These are phyloP conservation scores for Eupithecia vulgata DNA, from an alignment of 2,888 invertebrate genomes.

Conservation along the genomic window DNA sequence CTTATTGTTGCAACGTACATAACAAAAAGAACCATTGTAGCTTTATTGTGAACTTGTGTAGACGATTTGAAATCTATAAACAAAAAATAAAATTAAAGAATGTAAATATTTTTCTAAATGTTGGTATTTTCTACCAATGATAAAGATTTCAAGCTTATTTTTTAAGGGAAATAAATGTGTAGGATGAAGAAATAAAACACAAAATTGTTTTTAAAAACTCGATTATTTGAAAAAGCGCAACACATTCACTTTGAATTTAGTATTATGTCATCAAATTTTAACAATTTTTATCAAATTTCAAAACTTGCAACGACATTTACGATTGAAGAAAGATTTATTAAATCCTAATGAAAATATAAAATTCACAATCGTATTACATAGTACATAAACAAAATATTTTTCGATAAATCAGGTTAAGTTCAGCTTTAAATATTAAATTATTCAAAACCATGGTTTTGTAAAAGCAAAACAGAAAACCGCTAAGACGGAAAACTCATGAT, in stretches of 20 bases:
- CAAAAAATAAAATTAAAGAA: neutral
- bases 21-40: neutral
- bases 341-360: slow-evolving; percentile 12
- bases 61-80: neutral
- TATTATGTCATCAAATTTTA: slow-evolving; percentile 38
- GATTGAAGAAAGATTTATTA: slow-evolving; percentile 17
- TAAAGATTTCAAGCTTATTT: neutral
- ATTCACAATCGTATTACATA: slow-evolving; percentile 20
- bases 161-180: neutral
- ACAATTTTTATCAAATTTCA: slow-evolving; percentile 27
- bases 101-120: neutral
- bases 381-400: slow-evolving; percentile 20
- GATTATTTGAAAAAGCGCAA: slow-evolving; percentile 81
- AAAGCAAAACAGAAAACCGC: slow-evolving; percentile 50
- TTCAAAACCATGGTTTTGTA: slow-evolving; percentile 24
- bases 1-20: slow-evolving; percentile 41
- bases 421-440: slow-evolving; percentile 15
- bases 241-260: slow-evolving; percentile 62
- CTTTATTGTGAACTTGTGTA: neutral
- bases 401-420: slow-evolving; percentile 12
- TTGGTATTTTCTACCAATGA: neutral
- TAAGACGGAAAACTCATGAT: slow-evolving; percentile 46
- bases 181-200: slow-evolving; percentile 66
- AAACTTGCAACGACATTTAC: slow-evolving; percentile 21
- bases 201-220: slow-evolving; percentile 74